Base-by-base conservation (phyloP, 2,888 invertebrate species). In the Xanthorhoe designata region DNA sequence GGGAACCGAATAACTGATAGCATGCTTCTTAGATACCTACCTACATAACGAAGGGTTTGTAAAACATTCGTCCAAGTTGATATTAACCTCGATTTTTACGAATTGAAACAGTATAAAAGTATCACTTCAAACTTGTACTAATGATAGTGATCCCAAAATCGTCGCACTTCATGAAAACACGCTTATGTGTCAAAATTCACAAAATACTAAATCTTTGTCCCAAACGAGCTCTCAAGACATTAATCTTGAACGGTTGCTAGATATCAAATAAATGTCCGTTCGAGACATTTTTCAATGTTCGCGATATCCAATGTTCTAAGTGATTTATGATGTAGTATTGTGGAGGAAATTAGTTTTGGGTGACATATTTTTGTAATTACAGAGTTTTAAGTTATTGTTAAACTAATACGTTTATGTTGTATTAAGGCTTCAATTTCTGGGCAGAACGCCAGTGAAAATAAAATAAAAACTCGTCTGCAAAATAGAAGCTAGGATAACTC, bases 181-280 rank as follows among this genome's bases (percentile, higher is more conserved):
- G 64, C 49, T 62, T 57, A 68, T 47, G 51, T 70, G 67, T 68
- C 62, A 68, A 60, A 63, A 61, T 64, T 50, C 53, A 45, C 24
- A 61, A 57, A 66, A 70, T 71, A 29, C 55, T 63, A 68, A 70
- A 75, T 72, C 70, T 68, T 52, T 64, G 70, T 74, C 75, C 52
- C 53, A 47, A 56, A 58, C 54, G 69, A 66, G 65, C 71, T 66
- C 69, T 63, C 58, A 53, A 66, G 51, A 59, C 80, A 84, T 87
- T 78, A 78, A 80, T 86, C 83, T 82, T 76, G 38, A 73, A 70
- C 78, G 77, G 75, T 80, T 70, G 73, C 77, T 73, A 82, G 79
- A 82, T 79, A 85, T 88, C 84, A 85, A 86, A 88, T 88, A 83
- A 83, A 88, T 83, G 87, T 86, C 84, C 73, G 61, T 61, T 62